These are phyloP conservation scores for Leucoraja erinaceus DNA, from an alignment of 2,113 vertebrate species.

Conservation along the genomic window DNA sequence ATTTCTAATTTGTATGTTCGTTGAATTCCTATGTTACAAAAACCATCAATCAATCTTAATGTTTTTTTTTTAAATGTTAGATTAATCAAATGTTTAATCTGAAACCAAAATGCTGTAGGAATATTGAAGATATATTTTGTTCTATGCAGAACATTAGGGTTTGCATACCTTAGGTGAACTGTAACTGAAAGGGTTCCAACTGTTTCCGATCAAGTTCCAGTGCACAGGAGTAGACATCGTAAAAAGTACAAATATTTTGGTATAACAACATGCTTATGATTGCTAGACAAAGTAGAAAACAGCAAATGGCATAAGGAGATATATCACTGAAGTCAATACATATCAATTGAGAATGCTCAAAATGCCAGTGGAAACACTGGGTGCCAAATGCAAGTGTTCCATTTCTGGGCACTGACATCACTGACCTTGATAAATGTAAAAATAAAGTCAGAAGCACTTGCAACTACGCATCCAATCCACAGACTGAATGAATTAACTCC, in stretches of 20 bases:
- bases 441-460: not conserved
- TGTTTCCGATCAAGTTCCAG: not conserved
- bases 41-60: not conserved
- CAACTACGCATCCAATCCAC: not conserved
- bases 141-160: not conserved
- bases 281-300: not conserved
- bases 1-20: too few relatives aligned
- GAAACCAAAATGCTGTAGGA: not conserved
- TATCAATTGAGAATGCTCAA: not conserved
- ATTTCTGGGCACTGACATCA: not conserved
- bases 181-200: not conserved
- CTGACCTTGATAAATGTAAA: conserved; percentile 1
- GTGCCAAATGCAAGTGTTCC: not conserved
- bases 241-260: not conserved
- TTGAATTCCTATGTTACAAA: too few relatives aligned
- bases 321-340: not conserved
- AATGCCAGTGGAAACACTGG: not conserved
- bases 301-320: not conserved
- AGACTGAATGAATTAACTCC: not conserved
- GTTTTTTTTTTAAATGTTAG: not conserved
- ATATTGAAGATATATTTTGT: not conserved
- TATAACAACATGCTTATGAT: not conserved
- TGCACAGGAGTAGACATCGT: not conserved
- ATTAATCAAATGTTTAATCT: not conserved
- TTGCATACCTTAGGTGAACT: not conserved